Base-by-base conservation (phyloP, 2,888 invertebrate genomes). In the Vesta saturnalis region DNA sequence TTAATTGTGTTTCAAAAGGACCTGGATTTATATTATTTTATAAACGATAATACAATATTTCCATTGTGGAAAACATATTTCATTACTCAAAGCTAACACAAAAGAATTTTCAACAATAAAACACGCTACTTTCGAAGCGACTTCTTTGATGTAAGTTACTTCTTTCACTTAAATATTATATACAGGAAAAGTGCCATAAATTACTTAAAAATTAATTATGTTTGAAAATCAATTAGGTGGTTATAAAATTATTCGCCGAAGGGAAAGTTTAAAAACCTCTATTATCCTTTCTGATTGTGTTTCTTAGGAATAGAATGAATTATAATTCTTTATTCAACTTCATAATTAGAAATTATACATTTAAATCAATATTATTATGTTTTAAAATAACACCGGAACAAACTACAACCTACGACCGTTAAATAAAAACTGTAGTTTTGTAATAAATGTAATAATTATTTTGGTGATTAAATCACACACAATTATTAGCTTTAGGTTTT, bases 201-300 rank as follows among this genome's bases (percentile, higher is more conserved):
- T 70, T 73, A 73, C 62, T 60, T 71, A 74, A 76, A 76, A 76
- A 76, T 73, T 75, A 72, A 75, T 76, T 75, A 72, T 74, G 71
- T 73, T 70, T 71, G 69, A 62, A 70, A 76, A 74, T 73, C 71
- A 73, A 74, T 69, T 70, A 70, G 64, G 66, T 68, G 65, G 64
- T 67, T 63, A 65, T 71, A 71, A 59, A 69, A 64, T 66, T 64
- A 59, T 46, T 64, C 30, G 62, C 69, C 67, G 61, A 71, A 67
- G 67, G 64, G 66, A 60, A 57, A 15, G 65, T 71, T 71, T 71
- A 69, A 73, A 70, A 69, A 55, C 60, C 58, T 59, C 71, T 67
- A 73, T 73, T 72, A 72, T 72, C 66, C 69, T 70, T 60, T 46
- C 57, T 66, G 67, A 71, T 68, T 67, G 57, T 65, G 69, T 69